Conservation (phyloP, 2,797 vertebrate species). For the Tolypeutes matacus region DNA sequence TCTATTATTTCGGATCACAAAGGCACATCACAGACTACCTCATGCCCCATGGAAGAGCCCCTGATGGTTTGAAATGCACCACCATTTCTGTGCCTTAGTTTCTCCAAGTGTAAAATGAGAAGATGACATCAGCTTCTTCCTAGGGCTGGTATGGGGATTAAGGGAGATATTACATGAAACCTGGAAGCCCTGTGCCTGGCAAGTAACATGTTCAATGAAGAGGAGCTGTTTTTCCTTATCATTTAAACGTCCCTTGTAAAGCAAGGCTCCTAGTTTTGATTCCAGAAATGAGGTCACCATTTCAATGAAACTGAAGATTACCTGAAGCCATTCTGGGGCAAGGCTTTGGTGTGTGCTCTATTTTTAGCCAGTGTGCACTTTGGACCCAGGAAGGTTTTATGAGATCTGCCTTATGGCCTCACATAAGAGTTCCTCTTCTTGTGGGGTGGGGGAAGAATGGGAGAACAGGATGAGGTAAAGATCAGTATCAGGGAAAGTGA, state of each 20-base stretch:
- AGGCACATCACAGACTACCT: too few species aligned
- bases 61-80: too few species aligned
- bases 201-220: too few species aligned
- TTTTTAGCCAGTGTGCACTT: not conserved
- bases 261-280: not conserved
- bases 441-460: not conserved
- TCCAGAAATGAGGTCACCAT: not conserved
- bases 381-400: not conserved
- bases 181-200: too few species aligned
- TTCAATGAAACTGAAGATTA: slow-evolving; percentile 5
- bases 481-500: not conserved
- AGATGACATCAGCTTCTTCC: too few species aligned
- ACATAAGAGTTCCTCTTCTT: not conserved
- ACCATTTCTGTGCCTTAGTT: too few species aligned
- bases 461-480: not conserved
- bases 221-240: not conserved
- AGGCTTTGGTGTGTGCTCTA: not conserved
- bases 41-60: too few species aligned
- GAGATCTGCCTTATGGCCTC: not conserved
- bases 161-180: too few species aligned
- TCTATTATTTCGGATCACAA: too few species aligned
- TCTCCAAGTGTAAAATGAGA: too few species aligned
- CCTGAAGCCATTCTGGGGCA: not conserved
- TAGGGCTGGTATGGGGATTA: too few species aligned
- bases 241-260: not conserved